These are phyloP conservation scores for Dimorphilus gyrociliatus DNA, from an alignment of 2,888 invertebrate species.

Conservation along the genomic window DNA sequence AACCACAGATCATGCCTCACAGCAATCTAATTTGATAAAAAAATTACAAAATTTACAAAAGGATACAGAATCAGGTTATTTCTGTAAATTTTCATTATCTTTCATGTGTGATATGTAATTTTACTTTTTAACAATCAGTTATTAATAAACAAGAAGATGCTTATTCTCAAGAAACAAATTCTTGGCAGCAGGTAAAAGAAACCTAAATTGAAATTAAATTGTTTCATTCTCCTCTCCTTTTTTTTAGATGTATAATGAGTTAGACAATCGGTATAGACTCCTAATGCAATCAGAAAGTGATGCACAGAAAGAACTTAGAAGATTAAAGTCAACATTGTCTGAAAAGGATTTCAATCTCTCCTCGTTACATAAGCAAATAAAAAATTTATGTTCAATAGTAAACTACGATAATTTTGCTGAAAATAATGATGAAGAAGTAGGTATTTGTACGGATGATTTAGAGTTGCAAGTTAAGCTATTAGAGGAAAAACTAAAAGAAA, in stretches of 20 bases:
- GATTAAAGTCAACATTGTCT: too few species aligned
- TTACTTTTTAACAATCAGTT: conserved; percentile 15
- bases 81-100: not conserved
- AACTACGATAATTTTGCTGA: too few species aligned
- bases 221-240: conserved; percentile 1
- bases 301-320: conserved; percentile 1
- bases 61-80: conserved; percentile 30
- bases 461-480: too few species aligned
- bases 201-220: not conserved
- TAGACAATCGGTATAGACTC: conserved; percentile 1
- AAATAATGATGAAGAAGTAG: too few species aligned
- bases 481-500: too few species aligned
- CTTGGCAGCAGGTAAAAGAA: conserved; percentile 20
- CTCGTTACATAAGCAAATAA: too few species aligned
- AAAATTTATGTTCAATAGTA: too few species aligned
- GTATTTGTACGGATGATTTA: too few species aligned
- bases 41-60: conserved; percentile 31
- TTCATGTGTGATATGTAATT: not conserved
- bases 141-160: conserved; percentile 32
- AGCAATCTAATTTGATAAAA: conserved; percentile 29
- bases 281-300: conserved; percentile 1
- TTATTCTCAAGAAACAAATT: conserved; percentile 22
- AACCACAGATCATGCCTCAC: conserved; percentile 25
- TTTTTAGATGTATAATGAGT: conserved; percentile 4
- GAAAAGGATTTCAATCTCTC: too few species aligned